Evolutionary conservation across 2,888 invertebrate genomes (phyloP), one percentile per base, ranked within the genome.

Genomic region (Pecten maximus): DNA sequence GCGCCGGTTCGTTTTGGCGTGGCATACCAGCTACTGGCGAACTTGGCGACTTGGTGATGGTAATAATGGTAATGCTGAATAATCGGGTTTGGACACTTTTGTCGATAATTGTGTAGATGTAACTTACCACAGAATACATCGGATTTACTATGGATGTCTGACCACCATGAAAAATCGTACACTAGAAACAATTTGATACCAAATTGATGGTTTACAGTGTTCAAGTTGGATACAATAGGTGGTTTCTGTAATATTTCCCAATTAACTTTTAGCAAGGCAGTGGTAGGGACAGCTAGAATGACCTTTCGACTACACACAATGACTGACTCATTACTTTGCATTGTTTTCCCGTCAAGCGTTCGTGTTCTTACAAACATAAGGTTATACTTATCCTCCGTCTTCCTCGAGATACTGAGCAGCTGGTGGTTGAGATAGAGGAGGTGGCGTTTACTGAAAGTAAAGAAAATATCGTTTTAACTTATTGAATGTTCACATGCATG

Each of bases 101-200:
- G 50, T 19, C 50, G 50, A 54, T 54, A 23, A 54, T 19, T 3
- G 19, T 54, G 15, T 54, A 16, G 15, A 54, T 54, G 4, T 2
- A 54, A 54, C 12, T 19, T 54, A 3, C 50, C 23, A 54, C 50
- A 54, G 35, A 89, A 50, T 10, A 87, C 88, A 2, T 60, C 28
- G 10, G 40, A 35, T 54, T 44, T 44, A 35, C 28, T 28, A 19
- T 60, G 12, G 1, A 40, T 35, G 2, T 86, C 39, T 74, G 60
- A 35, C 93, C 93, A 93, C 93, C 93, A 93, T 0, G 91, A 89
- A 6, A 40, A 60, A 40, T 92, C 90, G 50, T 92, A 93, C 10
- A 90, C 87, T 16, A 93, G 89, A 50, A 91, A 92, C 10, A 92
- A 86, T 74, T 92, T 93, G 0, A 88, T 40, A 0, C 92, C 91